A percentile compares a stretch with the other conserved stretches of the same genome.
These are phyloP conservation scores for Drosophila percnosoma DNA, from an alignment of 2,888 invertebrate species.

Conservation along the genomic window DNA sequence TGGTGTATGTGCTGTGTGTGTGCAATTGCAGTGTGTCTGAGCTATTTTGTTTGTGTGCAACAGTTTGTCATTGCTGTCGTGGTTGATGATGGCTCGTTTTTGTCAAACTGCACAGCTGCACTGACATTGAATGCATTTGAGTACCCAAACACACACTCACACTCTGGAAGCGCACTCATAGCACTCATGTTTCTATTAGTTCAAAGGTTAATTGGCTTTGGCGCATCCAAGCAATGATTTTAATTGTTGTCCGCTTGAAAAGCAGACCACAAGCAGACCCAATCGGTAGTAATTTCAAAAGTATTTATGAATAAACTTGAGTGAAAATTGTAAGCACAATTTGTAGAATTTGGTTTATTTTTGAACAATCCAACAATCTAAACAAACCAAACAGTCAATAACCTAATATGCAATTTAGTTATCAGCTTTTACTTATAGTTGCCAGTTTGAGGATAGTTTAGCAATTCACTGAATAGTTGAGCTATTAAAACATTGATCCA, in stretches of 20 bases:
- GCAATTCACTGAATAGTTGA: neutral
- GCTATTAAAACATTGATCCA: neutral
- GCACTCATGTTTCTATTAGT: constrained; percentile 23
- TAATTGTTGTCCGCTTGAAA: constrained; percentile 13
- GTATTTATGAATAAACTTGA: neutral
- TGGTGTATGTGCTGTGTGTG: constrained; percentile 35
- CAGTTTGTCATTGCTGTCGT: constrained; percentile 46
- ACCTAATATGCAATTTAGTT: neutral
- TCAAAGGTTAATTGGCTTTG: constrained; percentile 28
- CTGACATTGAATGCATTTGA: constrained; percentile 68
- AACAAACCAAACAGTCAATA: neutral
- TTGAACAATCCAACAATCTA: neutral
- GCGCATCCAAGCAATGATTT: constrained; percentile 12
- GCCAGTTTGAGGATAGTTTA: neutral
- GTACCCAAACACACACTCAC: constrained; percentile 10
- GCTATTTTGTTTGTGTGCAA: constrained; percentile 47
- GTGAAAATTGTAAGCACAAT: neutral
- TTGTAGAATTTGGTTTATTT: neutral
- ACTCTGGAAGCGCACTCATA: neutral
- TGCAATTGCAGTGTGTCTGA: neutral
- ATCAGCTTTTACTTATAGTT: neutral
- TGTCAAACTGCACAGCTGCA: constrained; percentile 69
- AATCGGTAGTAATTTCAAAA: neutral
- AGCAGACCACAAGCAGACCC: neutral
- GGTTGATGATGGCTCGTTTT: constrained; percentile 51